Evolutionary conservation across 2,888 invertebrate species (phyloP), one percentile per base, ranked within the genome.

Genomic region (Leuctra nigra): DNA sequence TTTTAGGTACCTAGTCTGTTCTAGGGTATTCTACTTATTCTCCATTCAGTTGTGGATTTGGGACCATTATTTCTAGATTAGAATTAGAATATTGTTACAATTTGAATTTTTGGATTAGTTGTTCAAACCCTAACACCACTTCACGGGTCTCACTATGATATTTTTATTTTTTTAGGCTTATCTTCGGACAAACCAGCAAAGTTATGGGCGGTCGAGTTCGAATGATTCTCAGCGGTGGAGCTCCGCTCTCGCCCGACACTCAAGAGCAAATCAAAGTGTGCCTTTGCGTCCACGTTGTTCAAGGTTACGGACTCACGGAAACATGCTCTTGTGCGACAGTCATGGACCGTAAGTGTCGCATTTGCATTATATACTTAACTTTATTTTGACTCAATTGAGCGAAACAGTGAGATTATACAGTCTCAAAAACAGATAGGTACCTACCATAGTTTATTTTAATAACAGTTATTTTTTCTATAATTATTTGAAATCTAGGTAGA

Each of bases 241-340:
- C 99, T 20, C 98, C 98, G 0, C 77, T 99, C 18, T 89, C 94
- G 4, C 87, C 93, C 1, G 96, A 97, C 70, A 97, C 97, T 11
- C 97, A 98, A 72, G 83, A 89, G 69, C 95, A 96, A 76, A 88
- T 93, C 66, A 86, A 89, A 71, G 82, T 90, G 59, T 95, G 95
- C 70, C 80, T 98, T 62, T 95, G 96, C 72, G 86, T 90, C 60
- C 86, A 86, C 60, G 84, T 99, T 41, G 83, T 90, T 58, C 92
- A 93, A 69, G 98, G 97, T 53, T 98, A 98, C 74, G 98, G 98
- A 1, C 82, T 98, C 60, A 99, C 98, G 0, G 98, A 99, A 80
- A 95, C 97, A 14, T 90, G 91, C 63, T 95, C 96, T 1, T 91
- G 91, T 67, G 96, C 95, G 53, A 84, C 87, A 59, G 88, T 89